These are phyloP conservation scores for Morbakka virulenta DNA, from an alignment of 30 jellyfish, hydroid and myxozoan genomes.

Conservation along the genomic window DNA sequence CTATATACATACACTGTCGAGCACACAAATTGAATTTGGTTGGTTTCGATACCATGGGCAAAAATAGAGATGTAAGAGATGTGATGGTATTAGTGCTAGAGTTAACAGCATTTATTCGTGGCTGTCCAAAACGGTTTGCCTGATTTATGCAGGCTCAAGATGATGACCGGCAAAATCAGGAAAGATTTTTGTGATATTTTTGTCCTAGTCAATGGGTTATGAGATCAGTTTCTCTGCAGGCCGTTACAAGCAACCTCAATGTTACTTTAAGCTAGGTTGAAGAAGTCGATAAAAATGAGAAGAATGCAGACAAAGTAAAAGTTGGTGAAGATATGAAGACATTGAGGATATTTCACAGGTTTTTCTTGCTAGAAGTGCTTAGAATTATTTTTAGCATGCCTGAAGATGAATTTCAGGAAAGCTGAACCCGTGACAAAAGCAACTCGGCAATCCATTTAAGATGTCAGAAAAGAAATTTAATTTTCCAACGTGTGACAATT, in stretches of 20 bases:
- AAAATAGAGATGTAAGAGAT: slow-evolving; percentile 43
- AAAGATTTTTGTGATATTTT: slow-evolving; percentile 27
- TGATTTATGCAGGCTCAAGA: slow-evolving; percentile 12
- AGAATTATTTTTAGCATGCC: slow-evolving; percentile 29
- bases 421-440: slow-evolving; percentile 1
- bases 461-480: slow-evolving; percentile 21
- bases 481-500: slow-evolving; percentile 1
- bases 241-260: slow-evolving; percentile 21
- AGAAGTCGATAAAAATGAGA: slow-evolving; percentile 39
- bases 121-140: slow-evolving; percentile 47
- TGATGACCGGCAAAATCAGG: slow-evolving; percentile 29
- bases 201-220: slow-evolving; percentile 41
- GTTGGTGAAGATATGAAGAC: slow-evolving; percentile 44
- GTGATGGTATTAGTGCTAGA: slow-evolving; percentile 40
- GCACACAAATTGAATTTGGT: slow-evolving; percentile 51
- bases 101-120: slow-evolving; percentile 47
- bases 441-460: not conserved
- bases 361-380: slow-evolving; percentile 14
- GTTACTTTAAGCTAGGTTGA: slow-evolving; percentile 18
- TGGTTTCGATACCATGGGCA: slow-evolving; percentile 43
- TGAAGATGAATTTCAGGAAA: slow-evolving; percentile 32
- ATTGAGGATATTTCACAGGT: slow-evolving; percentile 32
- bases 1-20: slow-evolving; percentile 35
- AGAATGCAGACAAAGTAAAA: slow-evolving; percentile 42
- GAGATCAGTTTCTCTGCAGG: slow-evolving; percentile 53